Conservation (phyloP, 2,797 vertebrate species). For the Falco novaeseelandiae region DNA sequence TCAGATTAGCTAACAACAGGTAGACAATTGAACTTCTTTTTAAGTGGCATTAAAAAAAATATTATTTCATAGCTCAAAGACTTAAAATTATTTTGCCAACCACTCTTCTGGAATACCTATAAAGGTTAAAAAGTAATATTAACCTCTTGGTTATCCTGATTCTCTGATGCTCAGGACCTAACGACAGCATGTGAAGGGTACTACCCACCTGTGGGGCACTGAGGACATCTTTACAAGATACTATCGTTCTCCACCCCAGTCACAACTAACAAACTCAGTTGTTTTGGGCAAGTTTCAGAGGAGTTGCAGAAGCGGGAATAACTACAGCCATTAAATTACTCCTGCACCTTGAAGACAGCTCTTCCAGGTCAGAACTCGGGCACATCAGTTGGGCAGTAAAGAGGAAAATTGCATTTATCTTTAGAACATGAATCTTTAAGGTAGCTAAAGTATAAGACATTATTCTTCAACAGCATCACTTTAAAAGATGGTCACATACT, state of each 20-base stretch:
- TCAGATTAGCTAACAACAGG: not conserved
- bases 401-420: slow-evolving; percentile 17
- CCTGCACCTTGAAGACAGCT: not conserved
- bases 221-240: not conserved
- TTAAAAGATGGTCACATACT: not conserved
- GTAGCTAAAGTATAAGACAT: not conserved
- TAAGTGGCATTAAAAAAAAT: not conserved
- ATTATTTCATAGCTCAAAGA: not conserved
- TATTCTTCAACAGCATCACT: not conserved
- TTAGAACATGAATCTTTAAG: not conserved
- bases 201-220: not conserved
- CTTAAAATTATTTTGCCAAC: not conserved
- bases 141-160: not conserved
- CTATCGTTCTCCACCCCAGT: not conserved
- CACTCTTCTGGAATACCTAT: not conserved
- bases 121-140: not conserved
- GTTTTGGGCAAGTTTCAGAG: not conserved
- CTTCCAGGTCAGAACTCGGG: not conserved
- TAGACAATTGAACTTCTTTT: not conserved
- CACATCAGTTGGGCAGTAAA: not conserved
- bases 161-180: not conserved
- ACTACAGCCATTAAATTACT: not conserved
- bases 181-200: not conserved
- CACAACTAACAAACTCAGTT: not conserved
- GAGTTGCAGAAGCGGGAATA: not conserved